phyloP scores from a whole-genome alignment of 2,113 vertebrate genomes.

The Peromyscus maniculatus region DNA sequence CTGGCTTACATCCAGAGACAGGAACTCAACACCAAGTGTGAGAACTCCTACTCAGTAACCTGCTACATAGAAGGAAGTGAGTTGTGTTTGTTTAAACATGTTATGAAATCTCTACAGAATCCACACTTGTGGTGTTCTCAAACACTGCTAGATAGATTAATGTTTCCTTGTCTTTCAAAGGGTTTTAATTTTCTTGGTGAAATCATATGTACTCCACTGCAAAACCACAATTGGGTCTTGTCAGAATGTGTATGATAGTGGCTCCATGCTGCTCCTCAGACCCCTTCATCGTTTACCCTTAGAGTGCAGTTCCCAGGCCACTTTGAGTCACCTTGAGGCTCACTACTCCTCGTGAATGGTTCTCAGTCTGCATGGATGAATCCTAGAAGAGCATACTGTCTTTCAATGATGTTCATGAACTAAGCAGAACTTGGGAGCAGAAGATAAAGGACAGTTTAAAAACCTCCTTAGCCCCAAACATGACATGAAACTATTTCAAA shows the following conservation, averaged over 20 bases:
- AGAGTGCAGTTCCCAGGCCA: slow-evolving; percentile 28
- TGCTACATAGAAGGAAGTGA: background rate
- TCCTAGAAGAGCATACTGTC: slow-evolving; percentile 37
- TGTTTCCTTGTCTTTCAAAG: slow-evolving; percentile 32
- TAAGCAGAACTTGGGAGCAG: slow-evolving; percentile 76
- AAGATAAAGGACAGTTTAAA: slow-evolving; percentile 67
- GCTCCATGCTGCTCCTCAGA: background rate
- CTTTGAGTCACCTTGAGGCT: slow-evolving; percentile 23
- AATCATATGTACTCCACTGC: background rate
- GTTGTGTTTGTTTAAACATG: background rate
- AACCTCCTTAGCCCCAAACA: slow-evolving; percentile 55
- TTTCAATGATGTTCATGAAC: slow-evolving; percentile 66
- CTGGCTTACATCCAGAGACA: background rate
- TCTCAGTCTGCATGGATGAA: slow-evolving; percentile 48
- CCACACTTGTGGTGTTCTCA: background rate
- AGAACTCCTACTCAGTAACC: background rate
- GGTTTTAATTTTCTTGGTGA: slow-evolving; percentile 13
- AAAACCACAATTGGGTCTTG: slow-evolving; percentile 25
- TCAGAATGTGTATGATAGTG: slow-evolving; percentile 37
- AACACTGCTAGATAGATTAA: background rate
- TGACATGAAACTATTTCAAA: slow-evolving; percentile 50
- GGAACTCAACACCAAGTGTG: background rate
- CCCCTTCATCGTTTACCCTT: slow-evolving; percentile 17
- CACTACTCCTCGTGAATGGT: slow-evolving; percentile 55
- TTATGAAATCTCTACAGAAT: background rate